A percentile compares a stretch with the other conserved stretches of the same genome.
Conservation (phyloP, 2,797 vertebrate species). For the Craterocephalus amniculus region DNA sequence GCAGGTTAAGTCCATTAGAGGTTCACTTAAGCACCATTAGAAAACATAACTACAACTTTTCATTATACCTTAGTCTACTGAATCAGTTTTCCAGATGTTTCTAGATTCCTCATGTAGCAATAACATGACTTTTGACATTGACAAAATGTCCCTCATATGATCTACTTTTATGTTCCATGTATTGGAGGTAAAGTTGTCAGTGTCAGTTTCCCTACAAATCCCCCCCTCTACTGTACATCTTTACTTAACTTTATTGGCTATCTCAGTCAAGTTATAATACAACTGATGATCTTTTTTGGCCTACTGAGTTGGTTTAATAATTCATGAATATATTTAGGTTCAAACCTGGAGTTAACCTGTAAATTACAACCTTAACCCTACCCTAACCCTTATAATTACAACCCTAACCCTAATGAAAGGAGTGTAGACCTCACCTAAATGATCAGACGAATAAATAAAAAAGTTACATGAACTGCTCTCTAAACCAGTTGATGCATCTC, state of each 20-base stretch:
- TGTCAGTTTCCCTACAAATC: too few relatives aligned
- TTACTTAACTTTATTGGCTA: too few relatives aligned
- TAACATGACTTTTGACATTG: not conserved
- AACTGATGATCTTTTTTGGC: too few relatives aligned
- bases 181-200: too few relatives aligned
- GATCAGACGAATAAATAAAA: not conserved
- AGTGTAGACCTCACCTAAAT: not conserved
- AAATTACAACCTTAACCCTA: too few relatives aligned
- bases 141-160: not conserved
- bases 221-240: too few relatives aligned
- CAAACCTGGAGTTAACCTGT: too few relatives aligned
- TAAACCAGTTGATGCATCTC: not conserved
- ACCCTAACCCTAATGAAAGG: not conserved
- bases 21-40: not conserved
- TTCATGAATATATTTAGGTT: too few relatives aligned
- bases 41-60: not conserved
- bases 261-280: too few relatives aligned
- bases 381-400: too few relatives aligned
- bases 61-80: not conserved
- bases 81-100: constrained; percentile 17
- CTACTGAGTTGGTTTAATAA: too few relatives aligned
- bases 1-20: not conserved
- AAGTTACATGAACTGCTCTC: not conserved
- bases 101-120: constrained; percentile 10
- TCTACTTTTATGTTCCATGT: too few relatives aligned